These are phyloP conservation scores for Frieseomelitta varia DNA, from an alignment of 1,140 invertebrate genomes.

Conservation along the genomic window DNA sequence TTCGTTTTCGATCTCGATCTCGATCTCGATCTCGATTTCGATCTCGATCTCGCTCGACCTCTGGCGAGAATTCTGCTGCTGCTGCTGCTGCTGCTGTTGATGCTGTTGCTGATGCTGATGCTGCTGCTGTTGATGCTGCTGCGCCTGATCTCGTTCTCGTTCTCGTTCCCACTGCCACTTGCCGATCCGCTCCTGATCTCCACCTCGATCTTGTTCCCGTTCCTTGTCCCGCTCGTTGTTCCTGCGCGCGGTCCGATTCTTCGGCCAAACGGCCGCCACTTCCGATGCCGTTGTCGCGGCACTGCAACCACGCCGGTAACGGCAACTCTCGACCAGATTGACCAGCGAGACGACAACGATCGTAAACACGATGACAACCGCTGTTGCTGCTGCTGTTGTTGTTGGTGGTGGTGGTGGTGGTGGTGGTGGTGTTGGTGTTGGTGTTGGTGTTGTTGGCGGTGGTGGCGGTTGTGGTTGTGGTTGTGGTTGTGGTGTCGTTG, in stretches of 20 bases:
- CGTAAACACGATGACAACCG: slow-evolving; percentile 19
- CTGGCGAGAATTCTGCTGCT: not conserved
- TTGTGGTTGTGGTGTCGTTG: not conserved
- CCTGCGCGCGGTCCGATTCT: not conserved
- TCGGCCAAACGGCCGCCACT: slow-evolving; percentile 17
- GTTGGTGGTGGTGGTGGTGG: slow-evolving; percentile 5
- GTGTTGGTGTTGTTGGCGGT: not conserved
- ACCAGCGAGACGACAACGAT: slow-evolving; percentile 21
- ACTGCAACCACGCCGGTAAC: slow-evolving; percentile 27
- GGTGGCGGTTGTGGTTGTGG: not conserved
- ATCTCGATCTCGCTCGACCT: not conserved
- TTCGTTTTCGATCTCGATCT: not conserved
- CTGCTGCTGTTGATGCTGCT: not conserved
- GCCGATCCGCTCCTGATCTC: not conserved
- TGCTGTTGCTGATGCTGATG: not conserved
- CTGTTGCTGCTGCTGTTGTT: not conserved
- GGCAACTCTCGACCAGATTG: slow-evolving; percentile 33
- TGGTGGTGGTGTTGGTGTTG: not conserved
- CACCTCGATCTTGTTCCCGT: slow-evolving; percentile 24
- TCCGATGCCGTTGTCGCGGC: slow-evolving; percentile 15
- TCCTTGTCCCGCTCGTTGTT: not conserved
- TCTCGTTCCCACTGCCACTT: slow-evolving; percentile 9
- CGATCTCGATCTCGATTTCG: not conserved
- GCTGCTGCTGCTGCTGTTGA: not conserved
- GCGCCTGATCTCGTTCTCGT: slow-evolving; percentile 32